phyloP scores from a whole-genome alignment of 2,888 invertebrate genomes.

The Emmelina monodactyla region DNA sequence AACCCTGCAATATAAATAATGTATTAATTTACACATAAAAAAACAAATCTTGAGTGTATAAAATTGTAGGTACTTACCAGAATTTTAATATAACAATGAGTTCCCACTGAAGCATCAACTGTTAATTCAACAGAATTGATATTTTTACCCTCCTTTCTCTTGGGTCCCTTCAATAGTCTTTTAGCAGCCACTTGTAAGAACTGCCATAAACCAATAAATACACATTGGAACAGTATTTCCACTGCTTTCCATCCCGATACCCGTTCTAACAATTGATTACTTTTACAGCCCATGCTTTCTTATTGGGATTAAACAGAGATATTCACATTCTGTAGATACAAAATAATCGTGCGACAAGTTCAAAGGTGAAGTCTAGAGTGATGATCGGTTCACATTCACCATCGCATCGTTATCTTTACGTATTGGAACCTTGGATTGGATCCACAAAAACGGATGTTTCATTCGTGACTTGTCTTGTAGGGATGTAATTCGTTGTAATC shows the following conservation, averaged over 20 bases:
- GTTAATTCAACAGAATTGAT: slow-evolving; percentile 38
- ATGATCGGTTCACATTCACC: slow-evolving; percentile 21
- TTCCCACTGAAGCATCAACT: slow-evolving; percentile 47
- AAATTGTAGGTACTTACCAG: slow-evolving; percentile 29
- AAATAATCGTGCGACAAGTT: slow-evolving; percentile 21
- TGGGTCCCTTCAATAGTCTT: slow-evolving; percentile 47
- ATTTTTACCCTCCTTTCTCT: slow-evolving; percentile 32
- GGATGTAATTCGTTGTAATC: too few species aligned
- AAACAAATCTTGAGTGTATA: neutral
- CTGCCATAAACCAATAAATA: slow-evolving; percentile 47
- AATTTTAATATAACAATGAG: slow-evolving; percentile 54
- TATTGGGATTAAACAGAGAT: too few species aligned
- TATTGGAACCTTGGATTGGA: too few species aligned
- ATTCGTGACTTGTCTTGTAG: too few species aligned
- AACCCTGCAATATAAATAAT: slow-evolving; percentile 31
- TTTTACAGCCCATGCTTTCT: slow-evolving; percentile 31
- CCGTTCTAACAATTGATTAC: slow-evolving; percentile 33
- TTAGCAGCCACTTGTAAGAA: slow-evolving; percentile 35
- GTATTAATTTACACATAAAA: neutral
- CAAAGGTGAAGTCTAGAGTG: slow-evolving; percentile 31
- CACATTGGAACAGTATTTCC: slow-evolving; percentile 36
- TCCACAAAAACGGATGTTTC: too few species aligned
- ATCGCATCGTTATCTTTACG: slow-evolving; percentile 38
- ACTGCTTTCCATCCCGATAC: slow-evolving; percentile 47
- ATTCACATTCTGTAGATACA: too few species aligned